These are phyloP conservation scores for Calypte anna DNA, from an alignment of 2,113 vertebrate genomes.

Conservation along the genomic window DNA sequence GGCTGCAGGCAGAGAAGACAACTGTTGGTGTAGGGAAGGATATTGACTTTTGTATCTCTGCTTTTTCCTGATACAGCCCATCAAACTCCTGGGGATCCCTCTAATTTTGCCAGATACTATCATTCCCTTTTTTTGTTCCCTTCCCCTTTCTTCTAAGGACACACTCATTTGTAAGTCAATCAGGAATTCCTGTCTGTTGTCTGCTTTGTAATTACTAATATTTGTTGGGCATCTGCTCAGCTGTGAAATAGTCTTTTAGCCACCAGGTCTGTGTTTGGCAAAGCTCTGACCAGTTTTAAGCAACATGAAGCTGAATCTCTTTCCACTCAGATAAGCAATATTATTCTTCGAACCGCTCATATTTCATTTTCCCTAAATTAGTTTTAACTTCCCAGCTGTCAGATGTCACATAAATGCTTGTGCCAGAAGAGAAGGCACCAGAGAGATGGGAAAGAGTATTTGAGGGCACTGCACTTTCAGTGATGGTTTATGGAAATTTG, in stretches of 20 bases:
- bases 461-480: not conserved
- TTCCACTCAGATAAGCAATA: not conserved
- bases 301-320: not conserved
- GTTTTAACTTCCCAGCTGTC: conserved; percentile 14
- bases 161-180: not conserved
- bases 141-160: not conserved
- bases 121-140: not conserved
- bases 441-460: not conserved
- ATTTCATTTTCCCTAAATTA: not conserved
- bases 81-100: not conserved
- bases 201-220: conserved; percentile 55
- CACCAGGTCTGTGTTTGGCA: conserved; percentile 1
- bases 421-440: not conserved
- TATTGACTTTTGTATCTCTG: not conserved
- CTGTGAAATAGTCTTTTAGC: conserved; percentile 45
- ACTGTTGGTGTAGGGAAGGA: not conserved
- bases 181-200: conserved; percentile 2
- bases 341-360: not conserved
- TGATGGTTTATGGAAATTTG: not conserved
- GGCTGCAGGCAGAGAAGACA: not conserved
- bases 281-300: conserved; percentile 6
- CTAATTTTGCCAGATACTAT: not conserved
- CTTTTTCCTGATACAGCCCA: not conserved
- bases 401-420: not conserved
- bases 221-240: conserved; percentile 20